These are phyloP conservation scores for Tortrix viridana DNA, from an alignment of 2,888 invertebrate species.

Conservation along the genomic window DNA sequence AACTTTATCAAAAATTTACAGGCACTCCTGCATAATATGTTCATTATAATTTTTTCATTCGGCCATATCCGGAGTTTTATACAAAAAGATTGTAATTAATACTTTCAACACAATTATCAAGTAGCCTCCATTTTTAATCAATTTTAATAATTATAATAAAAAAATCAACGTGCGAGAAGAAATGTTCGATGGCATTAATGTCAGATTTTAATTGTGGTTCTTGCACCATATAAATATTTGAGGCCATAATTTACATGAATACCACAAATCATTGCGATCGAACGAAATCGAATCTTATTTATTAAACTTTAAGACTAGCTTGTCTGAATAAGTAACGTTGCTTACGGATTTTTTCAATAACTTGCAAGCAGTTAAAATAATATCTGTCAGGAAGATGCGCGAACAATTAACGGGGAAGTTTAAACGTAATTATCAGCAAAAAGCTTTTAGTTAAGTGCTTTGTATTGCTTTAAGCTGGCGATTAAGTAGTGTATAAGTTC, in stretches of 20 bases:
- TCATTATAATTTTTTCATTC: not conserved
- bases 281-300: too few species aligned
- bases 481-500: constrained; percentile 4
- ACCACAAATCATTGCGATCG: too few species aligned
- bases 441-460: constrained; percentile 23
- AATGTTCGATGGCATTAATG: constrained; percentile 17
- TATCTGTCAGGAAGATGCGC: constrained; percentile 29
- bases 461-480: not conserved
- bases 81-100: not conserved
- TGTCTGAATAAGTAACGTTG: not conserved
- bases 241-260: constrained; percentile 9
- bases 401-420: constrained; percentile 27
- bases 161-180: constrained; percentile 20
- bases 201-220: constrained; percentile 12
- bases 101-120: constrained; percentile 3
- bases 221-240: constrained; percentile 34
- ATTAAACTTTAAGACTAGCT: too few species aligned
- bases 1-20: too few species aligned
- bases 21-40: too few species aligned
- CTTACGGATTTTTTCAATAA: constrained; percentile 5
- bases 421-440: constrained; percentile 22
- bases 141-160: constrained; percentile 16
- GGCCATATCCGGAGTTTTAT: not conserved
- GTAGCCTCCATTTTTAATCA: constrained; percentile 16
- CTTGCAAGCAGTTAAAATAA: not conserved